Base-by-base conservation (phyloP, 2,888 invertebrate species). In the Lepidonotus clava region DNA sequence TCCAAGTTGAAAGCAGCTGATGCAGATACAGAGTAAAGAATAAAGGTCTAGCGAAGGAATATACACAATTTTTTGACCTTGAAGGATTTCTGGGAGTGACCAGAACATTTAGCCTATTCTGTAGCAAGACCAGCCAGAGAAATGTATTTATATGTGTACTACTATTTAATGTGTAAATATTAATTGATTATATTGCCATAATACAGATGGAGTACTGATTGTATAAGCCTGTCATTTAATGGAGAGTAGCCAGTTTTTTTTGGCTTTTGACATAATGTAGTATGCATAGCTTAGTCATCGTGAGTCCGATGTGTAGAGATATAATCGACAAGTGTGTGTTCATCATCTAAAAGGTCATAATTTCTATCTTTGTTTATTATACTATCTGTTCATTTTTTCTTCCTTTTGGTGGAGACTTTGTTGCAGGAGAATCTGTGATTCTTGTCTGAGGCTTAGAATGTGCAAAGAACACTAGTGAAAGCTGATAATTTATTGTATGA, bases 81-180 rank as follows among this genome's bases (percentile, higher is more conserved):
- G 71, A 61, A 61, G 28, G 28, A 61, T 61, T 18, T 61, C 61
- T 61, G 61, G 61, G 24, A 11, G 38, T 21, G 71, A 71, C n/a
- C 71, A 71, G 71, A 34, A 18, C 36, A 36, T 4, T 36, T 71
- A 71, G 71, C 18, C 18, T 71, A 38, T 71, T 36, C 71, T 71
- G 71, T 71, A 71, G 71, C 38, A 71, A 71, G 71, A 71, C 36
- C 34, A 36, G 36, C 38, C 71, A 71, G 71, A 80, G 28, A 38
- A 41, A 51, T 46, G 80, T 80, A 80, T 80, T 80, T 80, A 80
- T 80, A 80, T 80, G 80, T 80, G 80, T 80, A 40, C 51, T 51
- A 80, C 80, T 80, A 80, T 80, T 80, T 80, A 80, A 80, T 80
- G 28, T 80, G 80, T 80, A 80, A 80, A 80, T 80, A 80, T 80